A percentile compares a stretch with the other conserved stretches of the same genome.
Conservation (phyloP, 2,797 vertebrate species). For the Oreochromis mossambicus region DNA sequence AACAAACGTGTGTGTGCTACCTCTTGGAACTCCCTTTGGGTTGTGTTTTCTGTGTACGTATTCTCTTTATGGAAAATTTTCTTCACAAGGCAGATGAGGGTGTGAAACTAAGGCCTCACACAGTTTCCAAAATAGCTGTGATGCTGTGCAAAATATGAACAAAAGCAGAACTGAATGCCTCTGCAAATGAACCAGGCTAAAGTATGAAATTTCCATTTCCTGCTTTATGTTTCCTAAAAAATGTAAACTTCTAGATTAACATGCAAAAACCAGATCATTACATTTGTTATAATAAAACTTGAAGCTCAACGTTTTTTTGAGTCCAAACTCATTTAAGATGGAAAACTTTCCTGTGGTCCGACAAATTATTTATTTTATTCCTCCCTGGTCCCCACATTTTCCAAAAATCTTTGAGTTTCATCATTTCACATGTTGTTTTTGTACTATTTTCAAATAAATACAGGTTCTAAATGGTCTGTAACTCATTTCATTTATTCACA, state of each 20-base stretch:
- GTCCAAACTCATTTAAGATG: neutral
- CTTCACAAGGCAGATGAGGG: conserved; percentile 1
- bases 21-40: conserved; percentile 36
- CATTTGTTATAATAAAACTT: neutral
- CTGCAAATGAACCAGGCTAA: neutral
- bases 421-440: neutral
- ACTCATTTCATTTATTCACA: neutral
- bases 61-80: conserved; percentile 16
- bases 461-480: neutral
- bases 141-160: neutral
- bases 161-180: neutral
- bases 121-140: neutral
- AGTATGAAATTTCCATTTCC: neutral
- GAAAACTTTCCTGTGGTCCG: neutral
- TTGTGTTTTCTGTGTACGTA: conserved; percentile 5
- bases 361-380: neutral
- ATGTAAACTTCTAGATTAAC: neutral
- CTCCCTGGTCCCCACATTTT: rapidly evolving
- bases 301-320: neutral
- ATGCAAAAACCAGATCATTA: neutral
- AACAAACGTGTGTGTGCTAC: neutral
- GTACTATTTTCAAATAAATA: neutral
- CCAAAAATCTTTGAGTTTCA: neutral
- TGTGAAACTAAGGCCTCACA: neutral
- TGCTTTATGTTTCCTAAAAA: neutral